Percentiles rank a stretch among this genome's conserved stretches.
Conservation (phyloP, 2,797 vertebrate genomes). For the Cyclura pinguis region DNA sequence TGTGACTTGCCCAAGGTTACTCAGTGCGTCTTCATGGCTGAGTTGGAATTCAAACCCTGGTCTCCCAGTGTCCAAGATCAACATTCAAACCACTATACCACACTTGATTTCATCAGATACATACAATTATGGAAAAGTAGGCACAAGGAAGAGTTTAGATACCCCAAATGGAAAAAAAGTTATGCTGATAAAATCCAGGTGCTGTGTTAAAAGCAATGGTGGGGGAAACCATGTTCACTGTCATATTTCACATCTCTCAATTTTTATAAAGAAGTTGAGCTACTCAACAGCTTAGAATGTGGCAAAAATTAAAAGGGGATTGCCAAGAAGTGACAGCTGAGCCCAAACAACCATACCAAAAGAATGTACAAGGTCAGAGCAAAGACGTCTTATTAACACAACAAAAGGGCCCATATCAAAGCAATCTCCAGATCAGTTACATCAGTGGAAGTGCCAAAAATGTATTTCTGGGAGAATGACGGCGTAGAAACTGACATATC, state of each 20-base stretch:
- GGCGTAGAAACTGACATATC: constrained; percentile 37
- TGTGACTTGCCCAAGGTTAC: too few species aligned
- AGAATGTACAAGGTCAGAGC: constrained; percentile 66
- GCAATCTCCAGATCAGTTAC: constrained; percentile 64
- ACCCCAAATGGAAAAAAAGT: constrained; percentile 40
- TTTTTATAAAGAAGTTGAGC: constrained; percentile 2
- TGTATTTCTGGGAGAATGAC: constrained; percentile 45
- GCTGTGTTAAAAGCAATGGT: fast-evolving
- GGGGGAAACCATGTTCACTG: neutral
- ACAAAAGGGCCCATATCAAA: constrained; percentile 67
- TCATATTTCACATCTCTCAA: constrained; percentile 29
- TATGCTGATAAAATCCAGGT: constrained; percentile 41
- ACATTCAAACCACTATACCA: too few species aligned
- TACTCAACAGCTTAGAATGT: constrained; percentile 50
- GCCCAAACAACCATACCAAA: constrained; percentile 52
- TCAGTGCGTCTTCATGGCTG: too few species aligned
- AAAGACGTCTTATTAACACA: constrained; percentile 60
- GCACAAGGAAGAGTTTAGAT: constrained; percentile 38
- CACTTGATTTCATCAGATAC: too few species aligned
- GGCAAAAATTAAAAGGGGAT: constrained; percentile 40
- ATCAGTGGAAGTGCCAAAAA: constrained; percentile 59
- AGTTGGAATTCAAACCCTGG: too few species aligned
- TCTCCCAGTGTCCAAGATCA: too few species aligned
- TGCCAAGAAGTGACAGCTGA: constrained; percentile 12
- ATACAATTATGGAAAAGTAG: constrained; percentile 40